Conservation (phyloP, 2,888 invertebrate species). For the Cataglyphis rosenhaueri region DNA sequence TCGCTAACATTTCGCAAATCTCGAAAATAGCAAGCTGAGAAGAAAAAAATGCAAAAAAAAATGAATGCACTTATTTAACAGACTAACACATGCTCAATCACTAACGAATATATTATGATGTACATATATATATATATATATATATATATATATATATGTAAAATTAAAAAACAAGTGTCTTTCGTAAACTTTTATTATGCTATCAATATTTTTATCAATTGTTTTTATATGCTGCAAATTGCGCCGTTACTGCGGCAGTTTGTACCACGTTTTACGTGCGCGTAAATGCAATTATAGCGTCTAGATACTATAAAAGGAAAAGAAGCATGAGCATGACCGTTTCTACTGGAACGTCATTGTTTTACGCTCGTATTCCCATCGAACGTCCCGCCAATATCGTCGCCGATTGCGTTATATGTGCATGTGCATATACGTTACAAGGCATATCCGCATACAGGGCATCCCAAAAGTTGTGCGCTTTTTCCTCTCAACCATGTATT, state of each 20-base stretch:
- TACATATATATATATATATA: not conserved
- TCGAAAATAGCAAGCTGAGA: not conserved
- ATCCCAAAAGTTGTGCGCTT: constrained; percentile 37
- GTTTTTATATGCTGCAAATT: constrained; percentile 1
- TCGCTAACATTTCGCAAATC: not conserved
- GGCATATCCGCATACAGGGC: constrained; percentile 39
- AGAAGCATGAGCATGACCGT: constrained; percentile 22
- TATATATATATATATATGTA: not conserved
- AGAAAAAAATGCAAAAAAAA: not conserved
- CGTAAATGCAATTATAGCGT: constrained; percentile 42
- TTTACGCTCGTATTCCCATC: constrained; percentile 32
- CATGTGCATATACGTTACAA: constrained; percentile 50
- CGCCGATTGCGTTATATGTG: constrained; percentile 36
- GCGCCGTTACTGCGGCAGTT: not conserved
- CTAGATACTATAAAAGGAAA: constrained; percentile 25
- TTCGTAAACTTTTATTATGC: not conserved
- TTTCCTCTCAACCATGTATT: not conserved
- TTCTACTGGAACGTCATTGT: constrained; percentile 33
- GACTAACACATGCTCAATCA: constrained; percentile 31
- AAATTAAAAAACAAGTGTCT: not conserved
- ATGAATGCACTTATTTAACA: not conserved
- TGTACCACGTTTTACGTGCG: constrained; percentile 23
- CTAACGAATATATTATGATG: not conserved
- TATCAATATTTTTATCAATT: not conserved
- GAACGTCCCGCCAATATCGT: constrained; percentile 35